Conservation (phyloP, 2,888 invertebrate genomes). For the Polydrusus tereticollis region DNA sequence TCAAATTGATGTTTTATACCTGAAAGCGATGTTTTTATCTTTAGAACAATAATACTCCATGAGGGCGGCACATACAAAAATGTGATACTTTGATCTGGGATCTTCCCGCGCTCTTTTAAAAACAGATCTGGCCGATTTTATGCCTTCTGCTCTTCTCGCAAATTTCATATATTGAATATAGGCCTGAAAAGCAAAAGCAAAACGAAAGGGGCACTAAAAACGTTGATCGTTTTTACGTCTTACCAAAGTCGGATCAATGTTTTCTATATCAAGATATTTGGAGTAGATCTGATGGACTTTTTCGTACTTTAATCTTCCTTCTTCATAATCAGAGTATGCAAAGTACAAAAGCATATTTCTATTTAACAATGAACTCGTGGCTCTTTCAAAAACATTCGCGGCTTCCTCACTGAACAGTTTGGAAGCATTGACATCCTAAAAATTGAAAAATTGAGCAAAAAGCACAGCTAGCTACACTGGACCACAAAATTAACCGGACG, state of each 20-base stretch:
- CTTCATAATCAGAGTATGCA: conserved; percentile 99
- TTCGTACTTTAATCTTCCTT: conserved; percentile 94
- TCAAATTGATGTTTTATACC: too few relatives aligned
- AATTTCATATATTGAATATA: conserved; percentile 99
- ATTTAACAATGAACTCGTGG: conserved; percentile 89
- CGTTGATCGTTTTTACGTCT: too few relatives aligned
- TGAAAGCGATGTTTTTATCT: conserved; percentile 95
- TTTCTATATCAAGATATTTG: conserved; percentile 87
- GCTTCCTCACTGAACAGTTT: conserved; percentile 96
- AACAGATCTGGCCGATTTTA: conserved; percentile 93
- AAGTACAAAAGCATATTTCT: conserved; percentile 96
- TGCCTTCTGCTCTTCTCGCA: conserved; percentile 95
- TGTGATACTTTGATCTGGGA: conserved; percentile 85
- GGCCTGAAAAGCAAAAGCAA: conserved; percentile 70
- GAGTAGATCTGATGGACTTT: conserved; percentile 98
- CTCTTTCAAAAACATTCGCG: conserved; percentile 94
- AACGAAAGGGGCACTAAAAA: not conserved
- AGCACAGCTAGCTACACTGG: too few relatives aligned
- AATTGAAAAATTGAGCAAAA: conserved; percentile 41
- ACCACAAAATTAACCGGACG: too few relatives aligned
- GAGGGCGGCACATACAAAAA: conserved; percentile 95
- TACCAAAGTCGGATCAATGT: conserved; percentile 96
- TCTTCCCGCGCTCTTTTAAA: conserved; percentile 98
- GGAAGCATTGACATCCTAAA: conserved; percentile 91
- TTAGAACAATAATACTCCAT: conserved; percentile 99